Conservation (phyloP, 64 coral and sea anemone genomes). For the Montipora foliosa region DNA sequence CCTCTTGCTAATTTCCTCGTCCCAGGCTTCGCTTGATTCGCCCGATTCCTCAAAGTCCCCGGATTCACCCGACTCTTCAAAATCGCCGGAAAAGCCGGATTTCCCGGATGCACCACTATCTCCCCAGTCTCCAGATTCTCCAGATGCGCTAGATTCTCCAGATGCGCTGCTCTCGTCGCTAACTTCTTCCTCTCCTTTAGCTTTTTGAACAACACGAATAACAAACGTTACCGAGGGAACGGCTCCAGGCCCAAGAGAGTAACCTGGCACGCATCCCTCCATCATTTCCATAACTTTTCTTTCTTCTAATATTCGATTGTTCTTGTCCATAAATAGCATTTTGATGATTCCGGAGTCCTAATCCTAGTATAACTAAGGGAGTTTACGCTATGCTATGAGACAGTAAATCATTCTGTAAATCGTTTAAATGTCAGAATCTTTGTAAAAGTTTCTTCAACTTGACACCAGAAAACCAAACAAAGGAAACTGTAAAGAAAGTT, state of each 20-base stretch:
- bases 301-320: too few relatives aligned
- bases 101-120: slow-evolving; percentile 11
- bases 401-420: too few relatives aligned
- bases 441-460: too few relatives aligned
- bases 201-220: not conserved
- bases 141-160: slow-evolving; percentile 40
- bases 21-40: slow-evolving; percentile 23
- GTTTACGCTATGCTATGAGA: too few relatives aligned
- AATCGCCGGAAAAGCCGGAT: not conserved
- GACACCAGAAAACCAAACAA: too few relatives aligned
- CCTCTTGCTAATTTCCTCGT: slow-evolving; percentile 35
- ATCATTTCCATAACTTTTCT: not conserved
- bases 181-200: not conserved
- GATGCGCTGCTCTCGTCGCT: slow-evolving; percentile 14
- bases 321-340: too few relatives aligned
- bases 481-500: too few relatives aligned
- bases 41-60: slow-evolving; percentile 32
- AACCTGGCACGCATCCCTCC: not conserved
- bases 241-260: not conserved
- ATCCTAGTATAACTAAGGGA: too few relatives aligned
- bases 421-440: too few relatives aligned
- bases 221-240: not conserved
- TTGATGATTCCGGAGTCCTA: too few relatives aligned
- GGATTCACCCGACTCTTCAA: slow-evolving; percentile 33
- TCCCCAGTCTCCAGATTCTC: slow-evolving; percentile 25